Evolutionary conservation across 2,888 invertebrate species (phyloP).

Genomic region (Drosophila crucigera): DNA sequence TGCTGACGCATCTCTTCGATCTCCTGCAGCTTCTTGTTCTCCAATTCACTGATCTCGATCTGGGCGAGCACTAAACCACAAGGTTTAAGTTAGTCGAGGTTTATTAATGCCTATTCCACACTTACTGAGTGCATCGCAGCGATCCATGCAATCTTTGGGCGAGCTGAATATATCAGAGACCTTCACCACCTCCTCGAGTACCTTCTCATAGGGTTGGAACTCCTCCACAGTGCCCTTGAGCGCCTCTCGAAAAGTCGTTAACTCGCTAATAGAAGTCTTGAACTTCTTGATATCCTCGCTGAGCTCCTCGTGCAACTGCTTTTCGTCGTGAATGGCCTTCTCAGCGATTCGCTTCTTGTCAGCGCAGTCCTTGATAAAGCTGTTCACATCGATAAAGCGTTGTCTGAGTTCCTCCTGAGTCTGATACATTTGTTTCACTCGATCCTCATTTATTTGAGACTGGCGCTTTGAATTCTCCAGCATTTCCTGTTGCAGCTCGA

Average conservation of each 20-base stretch:
- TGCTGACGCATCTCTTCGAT: conserved; percentile 83
- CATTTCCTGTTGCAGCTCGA: conserved; percentile 80
- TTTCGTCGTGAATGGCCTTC: conserved; percentile 76
- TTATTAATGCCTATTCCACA: neutral
- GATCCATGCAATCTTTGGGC: conserved; percentile 84
- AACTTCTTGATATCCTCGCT: conserved; percentile 71
- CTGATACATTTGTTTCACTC: conserved; percentile 77
- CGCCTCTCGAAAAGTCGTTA: conserved; percentile 78
- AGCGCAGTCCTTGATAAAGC: conserved; percentile 84
- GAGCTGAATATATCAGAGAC: conserved; percentile 80
- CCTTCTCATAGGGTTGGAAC: conserved; percentile 83
- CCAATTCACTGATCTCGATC: conserved; percentile 81
- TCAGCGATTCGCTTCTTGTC: conserved; percentile 81
- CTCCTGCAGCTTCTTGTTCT: conserved; percentile 75
- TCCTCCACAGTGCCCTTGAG: conserved; percentile 81
- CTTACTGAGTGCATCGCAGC: conserved; percentile 85
- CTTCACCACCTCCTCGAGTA: conserved; percentile 83
- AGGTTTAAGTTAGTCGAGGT: neutral
- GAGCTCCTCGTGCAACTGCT: conserved; percentile 68
- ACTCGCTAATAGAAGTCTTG: conserved; percentile 65
- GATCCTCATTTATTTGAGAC: conserved; percentile 66
- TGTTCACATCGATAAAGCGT: conserved; percentile 83
- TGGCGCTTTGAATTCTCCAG: conserved; percentile 78
- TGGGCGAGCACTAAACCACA: conserved; percentile 82
- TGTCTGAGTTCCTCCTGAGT: conserved; percentile 78